Conservation (phyloP, 2,888 invertebrate genomes). For the Ectobius pallidus region DNA sequence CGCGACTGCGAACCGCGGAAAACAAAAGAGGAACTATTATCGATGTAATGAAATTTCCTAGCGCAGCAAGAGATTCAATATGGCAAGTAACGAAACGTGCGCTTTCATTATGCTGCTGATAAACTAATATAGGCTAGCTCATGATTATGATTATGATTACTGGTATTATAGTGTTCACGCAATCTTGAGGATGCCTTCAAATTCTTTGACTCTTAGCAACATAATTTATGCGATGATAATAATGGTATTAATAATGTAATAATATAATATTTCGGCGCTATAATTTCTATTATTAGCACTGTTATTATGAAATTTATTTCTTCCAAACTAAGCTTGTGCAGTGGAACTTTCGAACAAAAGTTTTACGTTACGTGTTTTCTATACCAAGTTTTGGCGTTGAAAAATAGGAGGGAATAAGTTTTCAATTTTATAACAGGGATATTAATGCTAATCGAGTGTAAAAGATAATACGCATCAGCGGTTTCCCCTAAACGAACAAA, state of each 20-base stretch:
- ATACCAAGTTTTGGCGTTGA: background rate
- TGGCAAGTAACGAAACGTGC: too few species aligned
- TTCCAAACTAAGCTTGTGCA: background rate
- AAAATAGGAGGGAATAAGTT: background rate
- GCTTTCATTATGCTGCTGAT: too few species aligned
- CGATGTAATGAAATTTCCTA: too few species aligned
- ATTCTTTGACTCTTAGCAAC: background rate
- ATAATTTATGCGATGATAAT: background rate
- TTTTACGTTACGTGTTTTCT: background rate
- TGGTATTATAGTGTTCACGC: background rate
- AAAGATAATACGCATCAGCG: background rate
- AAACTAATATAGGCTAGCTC: too few species aligned
- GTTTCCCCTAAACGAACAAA: background rate
- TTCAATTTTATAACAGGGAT: background rate
- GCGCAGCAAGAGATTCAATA: too few species aligned
- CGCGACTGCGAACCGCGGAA: too few species aligned
- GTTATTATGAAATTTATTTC: background rate
- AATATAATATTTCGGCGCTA: background rate
- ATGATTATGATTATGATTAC: too few species aligned
- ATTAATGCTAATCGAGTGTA: background rate
- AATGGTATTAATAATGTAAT: background rate
- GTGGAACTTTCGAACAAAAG: background rate
- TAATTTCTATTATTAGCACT: background rate
- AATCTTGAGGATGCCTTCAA: background rate
- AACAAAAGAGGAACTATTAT: too few species aligned